Base-by-base conservation (phyloP, 1,140 invertebrate species). In the Piezodorus guildinii region DNA sequence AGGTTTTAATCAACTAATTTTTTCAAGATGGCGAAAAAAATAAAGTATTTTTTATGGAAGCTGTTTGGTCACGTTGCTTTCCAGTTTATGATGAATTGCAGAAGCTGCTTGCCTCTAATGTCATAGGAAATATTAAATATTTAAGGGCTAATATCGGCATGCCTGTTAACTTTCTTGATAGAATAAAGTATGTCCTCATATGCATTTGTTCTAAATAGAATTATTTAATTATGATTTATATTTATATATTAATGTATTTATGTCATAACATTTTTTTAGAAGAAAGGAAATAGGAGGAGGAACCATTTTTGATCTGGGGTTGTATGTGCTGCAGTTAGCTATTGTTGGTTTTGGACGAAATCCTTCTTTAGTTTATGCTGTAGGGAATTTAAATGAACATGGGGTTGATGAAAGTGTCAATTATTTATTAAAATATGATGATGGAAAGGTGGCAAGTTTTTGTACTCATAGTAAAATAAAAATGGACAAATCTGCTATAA, bases 21-120 rank as follows among this genome's bases (percentile, higher is more conserved):
- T 62, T 62, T 61, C 12, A 30, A 56, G 52, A 21, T 56, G 15
- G 52, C 49, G 12, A 23, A 27, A n/a, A 45, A 19, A 30, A 27
- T 5, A 49, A 62, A 14, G 15, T 43, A 49, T 62, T 51, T 21
- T 25, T 51, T 14, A 49, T 51, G 49, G 60, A 62, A 62, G 12
- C 49, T 16, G 14, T 62, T 15, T 62, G 49, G 44, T 49, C 49
- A 34, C 49, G 44, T 23, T 49, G 0, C 23, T 62, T 62, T 49
- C 44, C 44, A 46, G 16, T 56, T 5, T 62, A 62, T 51, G 23
- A 51, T 49, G 44, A 62, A 25, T 25, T 62, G 16, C 1, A 2
- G 34, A n/a, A 45, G 44, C 14, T 25, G 15, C 43, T 61, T 16
- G 10, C 43, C 5, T 27, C 44, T 9, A 62, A 62, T 9, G n/a